A percentile compares a stretch with the other conserved stretches of the same genome.
These are phyloP conservation scores for Leptinotarsa tumamoca DNA, from an alignment of 2,888 invertebrate genomes.

Conservation along the genomic window DNA sequence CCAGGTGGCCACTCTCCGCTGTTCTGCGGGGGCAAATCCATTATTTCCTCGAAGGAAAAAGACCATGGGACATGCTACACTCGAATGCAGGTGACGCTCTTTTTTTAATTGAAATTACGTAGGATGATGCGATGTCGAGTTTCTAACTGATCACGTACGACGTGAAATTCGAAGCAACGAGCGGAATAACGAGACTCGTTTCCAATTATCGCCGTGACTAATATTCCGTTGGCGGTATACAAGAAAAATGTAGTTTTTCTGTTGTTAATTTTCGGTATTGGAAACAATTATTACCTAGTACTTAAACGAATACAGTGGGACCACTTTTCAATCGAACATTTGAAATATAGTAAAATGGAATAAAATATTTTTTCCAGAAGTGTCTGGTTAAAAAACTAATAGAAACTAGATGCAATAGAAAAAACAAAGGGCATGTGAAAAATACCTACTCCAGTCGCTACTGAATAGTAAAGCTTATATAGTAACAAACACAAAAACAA, in stretches of 20 bases:
- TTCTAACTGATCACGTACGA: neutral
- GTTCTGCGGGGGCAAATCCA: neutral
- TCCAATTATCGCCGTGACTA: neutral
- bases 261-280: too few species aligned
- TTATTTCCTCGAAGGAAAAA: constrained; percentile 2
- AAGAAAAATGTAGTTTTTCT: neutral
- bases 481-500: too few species aligned
- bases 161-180: neutral
- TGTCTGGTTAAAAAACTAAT: too few species aligned
- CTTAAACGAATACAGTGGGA: too few species aligned
- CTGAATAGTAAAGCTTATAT: too few species aligned
- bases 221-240: neutral
- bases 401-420: too few species aligned
- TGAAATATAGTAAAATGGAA: too few species aligned
- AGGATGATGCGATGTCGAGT: neutral
- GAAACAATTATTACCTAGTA: too few species aligned
- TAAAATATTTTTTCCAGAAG: too few species aligned
- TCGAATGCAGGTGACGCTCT: neutral
- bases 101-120: constrained; percentile 6
- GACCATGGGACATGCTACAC: neutral
- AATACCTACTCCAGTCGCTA: too few species aligned
- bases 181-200: neutral
- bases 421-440: too few species aligned
- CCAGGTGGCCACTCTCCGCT: neutral
- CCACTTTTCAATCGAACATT: too few species aligned